Percentiles rank a stretch among this genome's conserved stretches.
Evolutionary conservation across 1,140 invertebrate genomes (phyloP).

Genomic region (Penaeus japonicus): DNA sequence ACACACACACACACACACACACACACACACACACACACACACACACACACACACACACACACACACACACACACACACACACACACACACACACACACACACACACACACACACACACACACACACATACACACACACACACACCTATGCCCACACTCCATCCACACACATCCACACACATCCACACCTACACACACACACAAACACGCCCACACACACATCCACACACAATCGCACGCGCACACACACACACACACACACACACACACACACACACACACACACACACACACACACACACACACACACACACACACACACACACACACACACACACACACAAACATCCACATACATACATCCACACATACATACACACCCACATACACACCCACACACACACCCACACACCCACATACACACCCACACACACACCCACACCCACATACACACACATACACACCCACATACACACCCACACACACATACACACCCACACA

Average conservation of each 20-base stretch:
- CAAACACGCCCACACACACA: background rate
- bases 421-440: background rate
- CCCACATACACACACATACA: background rate
- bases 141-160: background rate
- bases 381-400: background rate
- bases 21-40: no score
- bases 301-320: no score
- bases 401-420: background rate
- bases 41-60: no score
- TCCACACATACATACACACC: background rate
- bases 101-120: no score
- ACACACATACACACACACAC: no score
- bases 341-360: no score
- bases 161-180: background rate
- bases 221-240: background rate
- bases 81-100: no score
- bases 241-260: background rate
- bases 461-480: background rate
- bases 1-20: no score
- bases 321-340: background rate
- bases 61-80: no score
- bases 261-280: background rate
- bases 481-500: background rate
- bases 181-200: background rate
- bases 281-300: no score